Evolutionary conservation across 2,888 invertebrate genomes (phyloP).

Genomic region (Meiosimyza platycephala): DNA sequence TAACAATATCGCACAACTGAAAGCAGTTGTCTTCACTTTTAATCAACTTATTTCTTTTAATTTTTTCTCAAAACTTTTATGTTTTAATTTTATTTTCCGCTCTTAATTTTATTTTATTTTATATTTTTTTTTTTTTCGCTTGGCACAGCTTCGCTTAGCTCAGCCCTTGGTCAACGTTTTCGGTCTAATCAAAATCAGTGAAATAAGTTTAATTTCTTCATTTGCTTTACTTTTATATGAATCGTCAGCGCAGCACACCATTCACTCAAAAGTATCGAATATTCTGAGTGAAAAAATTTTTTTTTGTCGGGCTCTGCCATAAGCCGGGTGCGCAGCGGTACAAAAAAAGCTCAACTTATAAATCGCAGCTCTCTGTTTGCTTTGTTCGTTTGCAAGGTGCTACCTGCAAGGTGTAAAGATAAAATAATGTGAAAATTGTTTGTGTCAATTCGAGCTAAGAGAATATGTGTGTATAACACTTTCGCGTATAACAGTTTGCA

Average conservation of each 20-base stretch:
- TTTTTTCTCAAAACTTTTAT: conserved; percentile 32
- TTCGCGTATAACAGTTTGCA: too few relatives aligned
- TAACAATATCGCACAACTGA: neutral
- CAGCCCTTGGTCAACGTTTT: conserved; percentile 53
- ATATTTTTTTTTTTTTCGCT: conserved; percentile 4
- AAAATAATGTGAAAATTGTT: too few relatives aligned
- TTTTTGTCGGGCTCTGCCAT: neutral
- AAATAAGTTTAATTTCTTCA: conserved; percentile 65
- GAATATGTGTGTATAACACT: too few relatives aligned
- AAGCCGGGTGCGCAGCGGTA: neutral
- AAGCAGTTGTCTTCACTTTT: conserved; percentile 6
- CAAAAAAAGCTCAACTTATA: neutral
- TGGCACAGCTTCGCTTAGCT: conserved; percentile 38
- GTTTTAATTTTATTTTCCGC: conserved; percentile 33
- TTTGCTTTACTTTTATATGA: conserved; percentile 66
- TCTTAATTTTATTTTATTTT: conserved; percentile 22
- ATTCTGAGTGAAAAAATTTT: conserved; percentile 47
- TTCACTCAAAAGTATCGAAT: conserved; percentile 45
- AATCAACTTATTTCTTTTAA: conserved; percentile 5
- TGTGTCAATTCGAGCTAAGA: too few relatives aligned
- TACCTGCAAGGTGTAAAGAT: too few relatives aligned
- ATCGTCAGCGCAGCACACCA: conserved; percentile 43
- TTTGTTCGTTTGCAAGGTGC: too few relatives aligned
- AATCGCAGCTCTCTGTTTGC: neutral
- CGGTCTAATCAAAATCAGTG: conserved; percentile 66